Evolutionary conservation across 1,140 invertebrate genomes (phyloP).

Genomic region (Probaryconus sp.): DNA sequence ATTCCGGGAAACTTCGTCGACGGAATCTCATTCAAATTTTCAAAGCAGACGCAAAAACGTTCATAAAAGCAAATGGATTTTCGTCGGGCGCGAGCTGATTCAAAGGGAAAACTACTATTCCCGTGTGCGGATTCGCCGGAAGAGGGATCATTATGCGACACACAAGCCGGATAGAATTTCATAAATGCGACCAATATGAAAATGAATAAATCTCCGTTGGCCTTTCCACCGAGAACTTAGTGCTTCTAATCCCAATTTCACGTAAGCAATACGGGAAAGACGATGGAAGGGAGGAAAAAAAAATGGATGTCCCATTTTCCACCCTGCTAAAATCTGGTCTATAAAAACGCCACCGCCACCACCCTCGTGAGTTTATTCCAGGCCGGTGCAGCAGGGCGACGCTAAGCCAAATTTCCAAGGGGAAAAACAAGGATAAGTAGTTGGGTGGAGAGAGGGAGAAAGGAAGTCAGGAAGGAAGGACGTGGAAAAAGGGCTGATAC

Average conservation of each 20-base stretch:
- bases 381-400: slow-evolving; percentile 50
- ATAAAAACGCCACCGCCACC: slow-evolving; percentile 41
- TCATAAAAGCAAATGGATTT: slow-evolving; percentile 6
- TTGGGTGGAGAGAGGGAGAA: slow-evolving; percentile 3
- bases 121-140: slow-evolving; percentile 3
- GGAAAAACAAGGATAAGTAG: slow-evolving; percentile 11
- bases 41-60: slow-evolving; percentile 5
- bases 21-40: slow-evolving; percentile 9
- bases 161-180: slow-evolving; percentile 3
- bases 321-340: slow-evolving; percentile 7
- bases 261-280: slow-evolving; percentile 7
- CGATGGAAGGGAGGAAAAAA: slow-evolving; percentile 1
- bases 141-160: too few relatives aligned
- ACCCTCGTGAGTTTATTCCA: slow-evolving; percentile 43
- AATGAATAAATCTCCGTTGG: slow-evolving; percentile 36
- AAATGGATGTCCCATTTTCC: slow-evolving; percentile 51
- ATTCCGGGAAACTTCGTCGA: neutral
- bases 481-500: slow-evolving; percentile 24
- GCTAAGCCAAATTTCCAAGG: slow-evolving; percentile 42
- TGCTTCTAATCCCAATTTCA: slow-evolving; percentile 35
- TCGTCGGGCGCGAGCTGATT: neutral
- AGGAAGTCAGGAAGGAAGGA: slow-evolving; percentile 28
- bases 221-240: slow-evolving; percentile 8
- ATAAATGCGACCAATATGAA: slow-evolving; percentile 44
- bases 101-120: neutral